A percentile compares a stretch with the other conserved stretches of the same genome.
Conservation (phyloP, 2,797 vertebrate genomes). For the Melanotaenia trifasciata region DNA sequence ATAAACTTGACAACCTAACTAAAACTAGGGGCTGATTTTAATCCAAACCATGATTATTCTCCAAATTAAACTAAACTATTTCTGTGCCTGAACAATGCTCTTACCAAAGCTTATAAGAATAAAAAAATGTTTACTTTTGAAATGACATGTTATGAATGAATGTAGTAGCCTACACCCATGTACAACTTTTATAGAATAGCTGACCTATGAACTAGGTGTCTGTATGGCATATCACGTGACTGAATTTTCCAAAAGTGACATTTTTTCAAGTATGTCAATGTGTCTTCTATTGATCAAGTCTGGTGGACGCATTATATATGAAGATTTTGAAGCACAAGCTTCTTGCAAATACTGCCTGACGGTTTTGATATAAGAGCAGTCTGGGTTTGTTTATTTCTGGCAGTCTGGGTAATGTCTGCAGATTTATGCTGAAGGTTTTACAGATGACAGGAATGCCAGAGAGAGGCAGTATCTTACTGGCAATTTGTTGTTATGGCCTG, state of each 20-base stretch:
- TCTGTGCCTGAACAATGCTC: not conserved
- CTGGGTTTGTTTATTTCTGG: conserved; percentile 71
- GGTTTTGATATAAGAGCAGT: conserved; percentile 45
- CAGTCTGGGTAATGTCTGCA: conserved; percentile 62
- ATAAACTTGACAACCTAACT: not conserved
- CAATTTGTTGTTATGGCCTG: conserved; percentile 29
- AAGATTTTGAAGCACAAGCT: conserved; percentile 47
- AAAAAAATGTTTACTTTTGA: not conserved
- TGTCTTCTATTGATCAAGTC: conserved; percentile 2
- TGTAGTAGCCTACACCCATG: not conserved
- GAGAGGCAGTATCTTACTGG: conserved; percentile 43
- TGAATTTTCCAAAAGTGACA: not conserved
- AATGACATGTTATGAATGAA: conserved; percentile 27
- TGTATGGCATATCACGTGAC: not conserved
- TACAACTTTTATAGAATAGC: conserved; percentile 1
- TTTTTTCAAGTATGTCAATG: conserved; percentile 4
- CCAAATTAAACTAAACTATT: not conserved
- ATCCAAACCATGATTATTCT: conserved; percentile 3
- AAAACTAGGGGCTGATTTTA: not conserved
- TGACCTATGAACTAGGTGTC: conserved; percentile 13
- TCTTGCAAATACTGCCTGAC: conserved; percentile 58
- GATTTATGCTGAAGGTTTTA: conserved; percentile 67
- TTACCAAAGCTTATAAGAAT: not conserved
- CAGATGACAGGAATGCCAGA: conserved; percentile 69
- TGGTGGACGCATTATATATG: conserved; percentile 33